A percentile compares a stretch with the other conserved stretches of the same genome.
Evolutionary conservation across 37 sponge, comb jelly and placozoan species (phyloP).

Genomic region (Oopsacas minuta): DNA sequence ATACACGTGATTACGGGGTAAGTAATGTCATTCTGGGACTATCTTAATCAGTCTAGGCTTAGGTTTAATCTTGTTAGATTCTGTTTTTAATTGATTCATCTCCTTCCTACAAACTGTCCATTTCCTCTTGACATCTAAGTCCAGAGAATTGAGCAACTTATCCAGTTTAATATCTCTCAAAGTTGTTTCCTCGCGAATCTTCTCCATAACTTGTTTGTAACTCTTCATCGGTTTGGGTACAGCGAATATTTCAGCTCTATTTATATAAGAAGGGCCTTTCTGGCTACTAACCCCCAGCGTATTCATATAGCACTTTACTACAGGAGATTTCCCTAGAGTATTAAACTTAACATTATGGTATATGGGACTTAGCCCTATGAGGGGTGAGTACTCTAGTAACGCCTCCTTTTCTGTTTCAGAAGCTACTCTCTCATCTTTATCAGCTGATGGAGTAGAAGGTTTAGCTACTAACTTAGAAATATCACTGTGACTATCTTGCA

Average conservation of each 20-base stretch:
- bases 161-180: neutral
- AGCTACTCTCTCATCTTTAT: neutral
- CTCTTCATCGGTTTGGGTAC: neutral
- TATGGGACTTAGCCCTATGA: neutral
- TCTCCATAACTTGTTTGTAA: neutral
- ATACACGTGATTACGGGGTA: neutral
- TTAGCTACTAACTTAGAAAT: neutral
- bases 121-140: neutral
- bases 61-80: neutral
- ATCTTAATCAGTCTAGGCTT: neutral
- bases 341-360: slow-evolving; percentile 14
- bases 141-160: neutral
- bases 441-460: neutral
- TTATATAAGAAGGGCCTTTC: neutral
- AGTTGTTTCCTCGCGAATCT: neutral
- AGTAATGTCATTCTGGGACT: neutral
- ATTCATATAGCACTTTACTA: neutral
- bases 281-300: neutral
- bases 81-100: neutral
- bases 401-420: neutral
- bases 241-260: neutral
- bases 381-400: neutral
- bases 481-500: neutral
- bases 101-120: neutral
- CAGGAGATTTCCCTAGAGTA: neutral